phyloP scores from a whole-genome alignment of 2,797 vertebrate species.

The Pampus argenteus region DNA sequence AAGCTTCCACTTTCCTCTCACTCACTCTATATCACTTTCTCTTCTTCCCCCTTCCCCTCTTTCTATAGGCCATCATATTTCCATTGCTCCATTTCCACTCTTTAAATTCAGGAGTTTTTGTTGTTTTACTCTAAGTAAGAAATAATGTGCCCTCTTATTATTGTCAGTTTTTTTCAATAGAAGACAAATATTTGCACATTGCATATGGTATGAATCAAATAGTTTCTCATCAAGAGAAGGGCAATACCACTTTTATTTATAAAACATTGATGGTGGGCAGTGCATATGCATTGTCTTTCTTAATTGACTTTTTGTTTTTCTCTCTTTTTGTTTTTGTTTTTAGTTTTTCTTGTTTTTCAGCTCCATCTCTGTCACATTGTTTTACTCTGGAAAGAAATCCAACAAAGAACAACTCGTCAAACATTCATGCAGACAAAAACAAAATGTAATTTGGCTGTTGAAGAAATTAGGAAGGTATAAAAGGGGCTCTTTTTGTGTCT shows the following conservation, averaged over 20 bases:
- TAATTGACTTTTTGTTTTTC: not conserved
- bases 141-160: constrained; percentile 18
- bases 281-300: constrained; percentile 12
- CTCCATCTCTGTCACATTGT: constrained; percentile 51
- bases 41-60: constrained; percentile 56
- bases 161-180: constrained; percentile 10
- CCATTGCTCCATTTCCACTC: constrained; percentile 44
- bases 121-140: constrained; percentile 43
- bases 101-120: constrained; percentile 45
- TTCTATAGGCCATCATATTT: constrained; percentile 62
- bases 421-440: constrained; percentile 82
- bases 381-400: constrained; percentile 63
- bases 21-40: constrained; percentile 71
- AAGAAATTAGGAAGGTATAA: constrained; percentile 84
- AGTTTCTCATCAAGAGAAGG: not conserved
- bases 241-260: constrained; percentile 2
- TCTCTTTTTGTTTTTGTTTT: constrained; percentile 25
- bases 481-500: constrained; percentile 81
- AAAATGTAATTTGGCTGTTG: constrained; percentile 84
- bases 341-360: constrained; percentile 29
- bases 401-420: constrained; percentile 83
- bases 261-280: not conserved
- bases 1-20: constrained; percentile 77
- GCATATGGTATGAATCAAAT: constrained; percentile 7
- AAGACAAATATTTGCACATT: not conserved